These are phyloP conservation scores for Dunckerocampus dactyliophorus DNA, from an alignment of 2,113 vertebrate species.

Conservation along the genomic window DNA sequence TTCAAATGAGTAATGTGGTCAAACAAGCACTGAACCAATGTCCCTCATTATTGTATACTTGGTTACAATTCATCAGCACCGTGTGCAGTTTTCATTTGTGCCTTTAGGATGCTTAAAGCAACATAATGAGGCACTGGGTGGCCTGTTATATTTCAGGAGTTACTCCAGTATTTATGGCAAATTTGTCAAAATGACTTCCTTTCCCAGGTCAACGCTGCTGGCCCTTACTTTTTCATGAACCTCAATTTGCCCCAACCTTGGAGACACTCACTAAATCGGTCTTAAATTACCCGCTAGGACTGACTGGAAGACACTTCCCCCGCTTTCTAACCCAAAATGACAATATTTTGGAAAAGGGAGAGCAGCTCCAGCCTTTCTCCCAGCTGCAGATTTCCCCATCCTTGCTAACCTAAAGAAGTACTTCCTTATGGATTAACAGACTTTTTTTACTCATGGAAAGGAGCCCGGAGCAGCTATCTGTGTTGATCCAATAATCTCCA, in stretches of 20 bases:
- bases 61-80: conserved; percentile 12
- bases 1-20: conserved; percentile 33
- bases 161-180: conserved; percentile 9
- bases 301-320: conserved; percentile 19
- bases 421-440: conserved; percentile 31
- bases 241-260: conserved; percentile 46
- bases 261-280: conserved; percentile 47
- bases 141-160: conserved; percentile 22
- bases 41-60: conserved; percentile 39
- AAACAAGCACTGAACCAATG: conserved; percentile 28
- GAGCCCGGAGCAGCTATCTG: conserved; percentile 35
- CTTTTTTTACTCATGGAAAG: conserved; percentile 46
- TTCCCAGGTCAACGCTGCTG: conserved; percentile 40
- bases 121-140: conserved; percentile 14
- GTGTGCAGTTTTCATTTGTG: conserved; percentile 26
- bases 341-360: not conserved
- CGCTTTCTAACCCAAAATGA: not conserved
- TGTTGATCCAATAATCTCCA: conserved; percentile 54
- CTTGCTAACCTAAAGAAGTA: conserved; percentile 41
- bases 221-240: conserved; percentile 27
- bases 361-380: conserved; percentile 13
- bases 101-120: conserved; percentile 10
- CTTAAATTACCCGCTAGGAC: conserved; percentile 52
- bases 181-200: conserved; percentile 42
- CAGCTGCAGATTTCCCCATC: conserved; percentile 25